Evolutionary conservation across 2,797 vertebrate species (phyloP).

Genomic region (Podargus strigoides): DNA sequence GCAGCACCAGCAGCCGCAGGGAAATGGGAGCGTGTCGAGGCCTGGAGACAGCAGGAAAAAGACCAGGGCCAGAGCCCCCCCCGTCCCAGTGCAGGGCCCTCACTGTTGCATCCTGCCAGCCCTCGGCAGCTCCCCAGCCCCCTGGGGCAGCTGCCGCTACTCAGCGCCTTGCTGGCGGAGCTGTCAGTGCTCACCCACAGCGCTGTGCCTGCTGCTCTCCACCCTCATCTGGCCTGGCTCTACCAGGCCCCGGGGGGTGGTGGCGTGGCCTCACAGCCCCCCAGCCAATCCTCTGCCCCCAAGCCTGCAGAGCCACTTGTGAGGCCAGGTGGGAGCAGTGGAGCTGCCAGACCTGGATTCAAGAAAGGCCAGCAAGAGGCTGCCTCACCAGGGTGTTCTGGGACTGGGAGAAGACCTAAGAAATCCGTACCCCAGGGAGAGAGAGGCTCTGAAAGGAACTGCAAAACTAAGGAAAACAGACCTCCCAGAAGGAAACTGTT

Average conservation of each 20-base stretch:
- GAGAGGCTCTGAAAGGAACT: background rate
- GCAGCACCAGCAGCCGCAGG: fast-evolving
- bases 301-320: background rate
- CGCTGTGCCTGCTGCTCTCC: conserved; percentile 41
- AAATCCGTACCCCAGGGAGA: background rate
- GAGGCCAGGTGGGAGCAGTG: background rate
- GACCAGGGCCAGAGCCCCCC: background rate
- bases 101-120: background rate
- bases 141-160: conserved; percentile 80
- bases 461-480: conserved; percentile 19
- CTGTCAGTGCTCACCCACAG: conserved; percentile 77
- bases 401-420: background rate
- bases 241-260: conserved; percentile 37
- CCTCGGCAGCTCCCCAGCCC: background rate
- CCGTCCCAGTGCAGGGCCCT: background rate
- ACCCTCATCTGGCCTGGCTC: conserved; percentile 75
- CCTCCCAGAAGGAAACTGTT: conserved; percentile 70
- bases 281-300: fast-evolving
- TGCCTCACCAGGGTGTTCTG: background rate
- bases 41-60: background rate
- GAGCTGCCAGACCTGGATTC: background rate
- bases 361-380: background rate
- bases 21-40: background rate
- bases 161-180: conserved; percentile 86
- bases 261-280: background rate